A percentile compares a stretch with the other conserved stretches of the same genome.
phyloP scores from a whole-genome alignment of 2,888 invertebrate species.

The Diarsia rubi region DNA sequence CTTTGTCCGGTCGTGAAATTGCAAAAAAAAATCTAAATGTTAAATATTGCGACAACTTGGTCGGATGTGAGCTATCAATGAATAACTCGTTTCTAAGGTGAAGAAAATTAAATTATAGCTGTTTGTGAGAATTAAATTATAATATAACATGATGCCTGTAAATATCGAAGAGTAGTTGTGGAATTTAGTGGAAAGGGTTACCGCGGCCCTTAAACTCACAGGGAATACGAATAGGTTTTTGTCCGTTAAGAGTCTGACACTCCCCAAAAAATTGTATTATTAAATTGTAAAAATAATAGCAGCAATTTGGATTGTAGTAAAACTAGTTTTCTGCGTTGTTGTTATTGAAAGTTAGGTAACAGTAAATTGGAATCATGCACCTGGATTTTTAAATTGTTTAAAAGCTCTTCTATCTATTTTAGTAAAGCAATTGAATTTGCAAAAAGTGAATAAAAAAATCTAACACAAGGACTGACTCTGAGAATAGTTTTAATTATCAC shows the following conservation, averaged over 20 bases:
- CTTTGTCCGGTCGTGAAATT: slow-evolving; percentile 24
- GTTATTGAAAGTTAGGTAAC: slow-evolving; percentile 13
- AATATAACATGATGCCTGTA: neutral
- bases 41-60: slow-evolving; percentile 35
- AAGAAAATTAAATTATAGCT: neutral
- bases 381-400: slow-evolving; percentile 10
- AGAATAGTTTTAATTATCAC: neutral
- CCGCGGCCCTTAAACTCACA: too few species aligned
- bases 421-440: slow-evolving; percentile 5
- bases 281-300: neutral
- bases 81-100: slow-evolving; percentile 32
- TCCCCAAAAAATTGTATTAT: too few species aligned
- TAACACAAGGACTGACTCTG: too few species aligned
- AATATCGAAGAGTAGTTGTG: too few species aligned
- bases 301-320: slow-evolving; percentile 5
- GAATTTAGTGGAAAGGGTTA: too few species aligned
- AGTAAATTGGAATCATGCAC: slow-evolving; percentile 7
- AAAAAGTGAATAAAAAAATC: neutral
- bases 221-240: too few species aligned
- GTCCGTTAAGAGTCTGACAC: too few species aligned
- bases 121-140: slow-evolving; percentile 42
- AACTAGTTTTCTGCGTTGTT: slow-evolving; percentile 22
- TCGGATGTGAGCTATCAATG: slow-evolving; percentile 27
- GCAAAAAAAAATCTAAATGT: slow-evolving; percentile 34
- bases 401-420: slow-evolving; percentile 18